phyloP scores from a whole-genome alignment of 2,113 vertebrate genomes.

The Hippocampus guttulatus region DNA sequence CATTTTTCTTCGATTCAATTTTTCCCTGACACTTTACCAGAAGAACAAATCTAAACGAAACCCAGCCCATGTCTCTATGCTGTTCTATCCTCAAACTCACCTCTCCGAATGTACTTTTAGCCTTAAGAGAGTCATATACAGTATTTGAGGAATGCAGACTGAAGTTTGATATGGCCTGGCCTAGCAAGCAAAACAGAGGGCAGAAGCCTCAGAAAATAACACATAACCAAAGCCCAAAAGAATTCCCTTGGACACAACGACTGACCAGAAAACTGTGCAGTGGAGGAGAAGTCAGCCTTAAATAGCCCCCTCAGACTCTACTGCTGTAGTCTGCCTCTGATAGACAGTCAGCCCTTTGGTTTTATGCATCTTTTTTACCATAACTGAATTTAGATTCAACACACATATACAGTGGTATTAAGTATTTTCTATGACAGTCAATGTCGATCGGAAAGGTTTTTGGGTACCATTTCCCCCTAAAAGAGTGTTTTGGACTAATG shows the following conservation, averaged over 20 bases:
- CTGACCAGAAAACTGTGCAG: constrained; percentile 54
- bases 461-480: no score
- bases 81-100: constrained; percentile 29
- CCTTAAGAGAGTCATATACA: constrained; percentile 46
- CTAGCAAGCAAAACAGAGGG: constrained; percentile 56
- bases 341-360: constrained; percentile 42
- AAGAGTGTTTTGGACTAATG: no score
- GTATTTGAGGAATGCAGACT: constrained; percentile 65
- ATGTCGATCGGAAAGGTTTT: no score
- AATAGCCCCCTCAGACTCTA: constrained; percentile 41
- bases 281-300: constrained; percentile 46
- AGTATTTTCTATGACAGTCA: no score
- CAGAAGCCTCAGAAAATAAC: constrained; percentile 64
- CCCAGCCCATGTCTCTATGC: constrained; percentile 32
- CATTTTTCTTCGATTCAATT: neutral
- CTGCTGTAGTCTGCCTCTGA: constrained; percentile 31
- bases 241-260: constrained; percentile 54
- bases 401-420: no score
- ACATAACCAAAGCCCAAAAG: constrained; percentile 60
- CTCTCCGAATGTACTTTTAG: constrained; percentile 33
- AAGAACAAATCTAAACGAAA: neutral
- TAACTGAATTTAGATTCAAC: constrained; percentile 18
- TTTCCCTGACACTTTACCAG: neutral
- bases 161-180: constrained; percentile 51
- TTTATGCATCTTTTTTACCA: constrained; percentile 8